These are phyloP conservation scores for Dryobotodes eremita DNA, from an alignment of 2,888 invertebrate species.

Conservation along the genomic window DNA sequence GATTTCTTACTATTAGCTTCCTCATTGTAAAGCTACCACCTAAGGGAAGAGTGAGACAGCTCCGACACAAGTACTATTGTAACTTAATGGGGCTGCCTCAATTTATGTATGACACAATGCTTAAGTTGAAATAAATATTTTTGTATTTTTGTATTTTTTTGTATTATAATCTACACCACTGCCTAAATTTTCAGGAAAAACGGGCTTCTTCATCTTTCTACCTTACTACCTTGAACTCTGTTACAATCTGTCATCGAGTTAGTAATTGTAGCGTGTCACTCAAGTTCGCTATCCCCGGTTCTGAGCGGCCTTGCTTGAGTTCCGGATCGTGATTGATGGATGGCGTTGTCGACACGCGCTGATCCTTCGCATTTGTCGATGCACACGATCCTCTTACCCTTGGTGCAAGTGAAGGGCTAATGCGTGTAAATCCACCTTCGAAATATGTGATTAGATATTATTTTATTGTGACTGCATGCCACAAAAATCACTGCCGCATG, in stretches of 20 bases:
- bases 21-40: no score
- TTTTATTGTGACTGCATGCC: slow-evolving; percentile 16
- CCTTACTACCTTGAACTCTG: slow-evolving; percentile 15
- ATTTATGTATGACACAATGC: no score
- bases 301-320: slow-evolving; percentile 70
- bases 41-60: no score
- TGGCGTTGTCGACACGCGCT: slow-evolving; percentile 73
- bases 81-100: no score
- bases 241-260: slow-evolving; percentile 18
- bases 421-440: slow-evolving; percentile 26
- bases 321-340: slow-evolving; percentile 84
- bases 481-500: slow-evolving; percentile 12
- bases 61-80: no score
- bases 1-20: no score
- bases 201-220: background rate
- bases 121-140: no score
- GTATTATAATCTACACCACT: no score
- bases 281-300: slow-evolving; percentile 48
- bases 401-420: slow-evolving; percentile 66
- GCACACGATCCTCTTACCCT: slow-evolving; percentile 72
- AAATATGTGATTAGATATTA: slow-evolving; percentile 5
- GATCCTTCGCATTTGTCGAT: slow-evolving; percentile 76
- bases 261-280: slow-evolving; percentile 31
- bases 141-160: no score
- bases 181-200: background rate